phyloP scores from a whole-genome alignment of 2,797 vertebrate species.

The Sebastes dallii region DNA sequence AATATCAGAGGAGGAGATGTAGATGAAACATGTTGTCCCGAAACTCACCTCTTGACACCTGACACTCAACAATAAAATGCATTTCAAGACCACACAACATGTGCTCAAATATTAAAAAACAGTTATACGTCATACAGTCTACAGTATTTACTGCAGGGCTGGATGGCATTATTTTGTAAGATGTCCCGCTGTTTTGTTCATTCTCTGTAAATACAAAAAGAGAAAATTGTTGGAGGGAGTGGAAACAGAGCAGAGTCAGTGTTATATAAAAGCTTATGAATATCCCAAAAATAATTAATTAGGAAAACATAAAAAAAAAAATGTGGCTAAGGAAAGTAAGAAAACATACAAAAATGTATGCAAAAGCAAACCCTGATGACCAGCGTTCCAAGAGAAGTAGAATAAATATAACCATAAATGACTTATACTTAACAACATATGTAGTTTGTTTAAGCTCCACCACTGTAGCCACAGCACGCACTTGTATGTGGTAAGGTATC shows the following conservation, averaged over 20 bases:
- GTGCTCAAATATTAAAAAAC: not conserved
- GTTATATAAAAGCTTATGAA: not conserved
- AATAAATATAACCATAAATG: constrained; percentile 7
- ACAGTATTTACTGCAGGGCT: not conserved
- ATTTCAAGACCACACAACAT: not conserved
- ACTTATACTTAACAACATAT: constrained; percentile 1
- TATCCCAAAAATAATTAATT: not conserved
- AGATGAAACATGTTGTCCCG: not conserved
- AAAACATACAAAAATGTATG: not conserved
- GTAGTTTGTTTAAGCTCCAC: not conserved
- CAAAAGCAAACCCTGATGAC: not conserved
- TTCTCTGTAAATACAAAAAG: not conserved
- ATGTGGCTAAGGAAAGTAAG: not conserved
- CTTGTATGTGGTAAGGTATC: constrained; percentile 16
- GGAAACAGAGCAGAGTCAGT: not conserved
- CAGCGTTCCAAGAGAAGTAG: not conserved
- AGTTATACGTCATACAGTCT: not conserved
- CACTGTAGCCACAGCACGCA: not conserved
- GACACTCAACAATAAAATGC: not conserved
- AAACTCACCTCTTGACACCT: not conserved
- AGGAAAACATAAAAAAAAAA: not conserved
- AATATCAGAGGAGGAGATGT: not conserved
- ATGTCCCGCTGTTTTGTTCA: constrained; percentile 1
- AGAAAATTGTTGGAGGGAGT: not conserved
- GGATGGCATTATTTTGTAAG: not conserved